phyloP scores from a whole-genome alignment of 1,140 invertebrate species.

The Proctacanthus coquilletti region DNA sequence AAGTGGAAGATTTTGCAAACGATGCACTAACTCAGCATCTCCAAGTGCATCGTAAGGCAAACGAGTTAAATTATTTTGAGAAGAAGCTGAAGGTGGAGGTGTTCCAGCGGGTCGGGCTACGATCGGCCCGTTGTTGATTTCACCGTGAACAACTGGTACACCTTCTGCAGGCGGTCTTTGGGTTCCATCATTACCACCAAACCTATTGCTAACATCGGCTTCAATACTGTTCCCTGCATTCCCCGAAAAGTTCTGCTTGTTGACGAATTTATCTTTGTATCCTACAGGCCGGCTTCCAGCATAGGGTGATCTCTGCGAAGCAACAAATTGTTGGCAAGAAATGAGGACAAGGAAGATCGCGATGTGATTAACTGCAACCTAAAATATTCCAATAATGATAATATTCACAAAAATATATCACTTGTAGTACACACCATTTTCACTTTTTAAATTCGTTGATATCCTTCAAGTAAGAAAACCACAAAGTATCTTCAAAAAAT shows the following conservation, averaged over 20 bases:
- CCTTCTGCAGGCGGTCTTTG: slow-evolving; percentile 19
- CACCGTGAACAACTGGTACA: slow-evolving; percentile 14
- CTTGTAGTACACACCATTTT: no score
- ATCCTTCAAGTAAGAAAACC: no score
- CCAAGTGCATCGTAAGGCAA: slow-evolving; percentile 29
- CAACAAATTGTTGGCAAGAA: background rate
- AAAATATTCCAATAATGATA: no score
- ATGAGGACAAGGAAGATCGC: no score
- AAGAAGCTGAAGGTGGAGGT: background rate
- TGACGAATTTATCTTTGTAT: slow-evolving; percentile 24
- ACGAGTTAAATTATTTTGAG: background rate
- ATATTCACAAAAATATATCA: no score
- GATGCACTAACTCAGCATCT: slow-evolving; percentile 28
- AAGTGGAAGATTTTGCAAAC: slow-evolving; percentile 27
- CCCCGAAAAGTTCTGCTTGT: slow-evolving; percentile 6
- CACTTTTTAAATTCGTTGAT: no score
- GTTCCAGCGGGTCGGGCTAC: background rate
- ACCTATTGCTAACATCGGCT: slow-evolving; percentile 15
- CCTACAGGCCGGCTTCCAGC: slow-evolving; percentile 20
- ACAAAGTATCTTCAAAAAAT: no score
- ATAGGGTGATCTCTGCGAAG: slow-evolving; percentile 21
- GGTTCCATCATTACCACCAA: slow-evolving; percentile 11
- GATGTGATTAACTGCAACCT: no score
- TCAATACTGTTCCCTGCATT: slow-evolving; percentile 2
- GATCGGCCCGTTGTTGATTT: background rate